Evolutionary conservation across 1,140 invertebrate species (phyloP).

Genomic region (Drosophila melanogaster): Release_6_plus_ISO1_MT NT_033779.5:18843501-18844000

Average conservation of each 20-base stretch:
- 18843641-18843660: background rate
- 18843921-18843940: slow-evolving; percentile 68
- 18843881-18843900: slow-evolving; percentile 74
- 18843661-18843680: background rate
- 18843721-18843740: background rate
- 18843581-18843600: background rate
- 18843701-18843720: too few relatives aligned
- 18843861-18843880: slow-evolving; percentile 51
- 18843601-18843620: background rate
- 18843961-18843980: slow-evolving; percentile 75
- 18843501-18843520: slow-evolving; percentile 61
- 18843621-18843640: background rate
- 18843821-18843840: slow-evolving; percentile 17
- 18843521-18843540: background rate
- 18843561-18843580: background rate
- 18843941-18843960: slow-evolving; percentile 76
- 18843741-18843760: background rate
- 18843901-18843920: slow-evolving; percentile 74
- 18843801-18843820: background rate
- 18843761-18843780: background rate
- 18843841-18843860: slow-evolving; percentile 34
- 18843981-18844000: slow-evolving; percentile 52
- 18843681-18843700: background rate
- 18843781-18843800: too few relatives aligned
- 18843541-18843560: slow-evolving; percentile 1